phyloP scores from a whole-genome alignment of 2,113 vertebrate genomes.

The Phoxinus phoxinus region DNA sequence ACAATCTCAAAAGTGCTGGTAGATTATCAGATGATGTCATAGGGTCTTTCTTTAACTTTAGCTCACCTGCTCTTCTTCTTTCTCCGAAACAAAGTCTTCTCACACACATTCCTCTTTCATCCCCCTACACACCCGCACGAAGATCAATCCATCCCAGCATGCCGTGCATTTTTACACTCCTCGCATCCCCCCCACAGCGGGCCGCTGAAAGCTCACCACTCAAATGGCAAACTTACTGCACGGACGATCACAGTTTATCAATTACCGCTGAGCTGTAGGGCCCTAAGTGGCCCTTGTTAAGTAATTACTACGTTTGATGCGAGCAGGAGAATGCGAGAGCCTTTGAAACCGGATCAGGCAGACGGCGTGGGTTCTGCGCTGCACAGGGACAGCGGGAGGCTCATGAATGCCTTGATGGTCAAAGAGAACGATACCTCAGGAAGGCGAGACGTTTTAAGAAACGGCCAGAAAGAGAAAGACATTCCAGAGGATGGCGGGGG shows the following conservation, averaged over 20 bases:
- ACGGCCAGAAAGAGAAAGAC: slow-evolving; percentile 35
- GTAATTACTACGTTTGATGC: slow-evolving; percentile 82
- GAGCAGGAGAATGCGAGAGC: slow-evolving; percentile 61
- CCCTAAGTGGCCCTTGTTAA: slow-evolving; percentile 70
- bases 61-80: slow-evolving; percentile 3
- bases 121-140: background rate
- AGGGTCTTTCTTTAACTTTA: slow-evolving; percentile 19
- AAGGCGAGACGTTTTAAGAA: slow-evolving; percentile 15
- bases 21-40: background rate
- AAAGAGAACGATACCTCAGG: slow-evolving; percentile 33
- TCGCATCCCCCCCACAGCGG: background rate
- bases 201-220: background rate
- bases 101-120: slow-evolving; percentile 33
- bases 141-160: slow-evolving; percentile 43
- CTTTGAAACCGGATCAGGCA: slow-evolving; percentile 84
- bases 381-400: slow-evolving; percentile 15
- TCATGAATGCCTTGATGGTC: slow-evolving; percentile 35
- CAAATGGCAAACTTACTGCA: slow-evolving; percentile 67
- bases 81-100: slow-evolving; percentile 8
- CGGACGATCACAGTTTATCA: slow-evolving; percentile 77
- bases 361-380: slow-evolving; percentile 16
- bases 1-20: background rate
- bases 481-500: slow-evolving; percentile 46
- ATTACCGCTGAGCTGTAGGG: slow-evolving; percentile 67
- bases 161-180: slow-evolving; percentile 30